A percentile compares a stretch with the other conserved stretches of the same genome.
Conservation (phyloP, 2,888 invertebrate genomes). For the Lasioglossum malachurum region DNA sequence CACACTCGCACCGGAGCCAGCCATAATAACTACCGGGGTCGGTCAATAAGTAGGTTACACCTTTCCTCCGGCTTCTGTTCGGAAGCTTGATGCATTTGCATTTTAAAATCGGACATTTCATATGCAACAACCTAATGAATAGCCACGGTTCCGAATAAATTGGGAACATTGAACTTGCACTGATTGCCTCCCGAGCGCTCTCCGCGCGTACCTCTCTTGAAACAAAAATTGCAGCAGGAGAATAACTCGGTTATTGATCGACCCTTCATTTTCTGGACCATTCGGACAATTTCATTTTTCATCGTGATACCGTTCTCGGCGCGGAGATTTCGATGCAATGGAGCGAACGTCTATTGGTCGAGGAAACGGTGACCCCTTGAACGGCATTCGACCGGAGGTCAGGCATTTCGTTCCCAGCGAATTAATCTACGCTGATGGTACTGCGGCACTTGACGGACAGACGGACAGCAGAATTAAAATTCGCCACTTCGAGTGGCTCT, state of each 20-base stretch:
- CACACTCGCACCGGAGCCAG: slow-evolving; percentile 15
- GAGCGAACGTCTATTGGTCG: not conserved
- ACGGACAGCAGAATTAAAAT: slow-evolving; percentile 11
- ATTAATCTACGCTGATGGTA: not conserved
- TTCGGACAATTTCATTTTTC: not conserved
- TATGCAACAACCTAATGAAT: not conserved
- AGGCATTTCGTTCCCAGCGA: not conserved
- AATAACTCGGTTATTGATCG: not conserved
- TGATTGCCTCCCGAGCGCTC: not conserved
- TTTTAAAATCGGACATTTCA: too few species aligned
- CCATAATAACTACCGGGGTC: slow-evolving; percentile 24
- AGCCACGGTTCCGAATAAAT: not conserved
- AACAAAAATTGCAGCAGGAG: not conserved
- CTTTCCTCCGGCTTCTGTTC: not conserved
- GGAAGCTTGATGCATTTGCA: too few species aligned
- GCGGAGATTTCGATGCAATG: slow-evolving; percentile 1
- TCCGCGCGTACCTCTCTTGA: not conserved
- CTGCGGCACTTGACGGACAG: not conserved
- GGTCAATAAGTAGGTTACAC: not conserved
- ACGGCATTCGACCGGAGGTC: not conserved
- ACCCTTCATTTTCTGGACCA: not conserved
- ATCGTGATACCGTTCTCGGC: not conserved
- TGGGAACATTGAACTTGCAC: not conserved
- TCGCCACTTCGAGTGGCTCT: not conserved
- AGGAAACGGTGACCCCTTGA: not conserved